Evolutionary conservation across 2,888 invertebrate genomes (phyloP).

Genomic region (Argynnis bischoffii): DNA sequence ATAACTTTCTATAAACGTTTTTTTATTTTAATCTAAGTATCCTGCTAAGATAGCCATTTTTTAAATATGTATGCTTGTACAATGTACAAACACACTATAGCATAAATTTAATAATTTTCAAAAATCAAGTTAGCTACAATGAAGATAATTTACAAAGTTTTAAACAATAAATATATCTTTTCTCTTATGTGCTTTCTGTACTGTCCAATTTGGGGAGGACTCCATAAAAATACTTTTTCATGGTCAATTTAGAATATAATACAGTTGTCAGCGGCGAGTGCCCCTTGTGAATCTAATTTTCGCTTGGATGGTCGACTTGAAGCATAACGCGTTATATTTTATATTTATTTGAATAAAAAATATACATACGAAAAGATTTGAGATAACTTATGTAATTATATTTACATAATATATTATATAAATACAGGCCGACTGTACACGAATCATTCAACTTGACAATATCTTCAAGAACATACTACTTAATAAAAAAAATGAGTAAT

Average conservation of each 20-base stretch:
- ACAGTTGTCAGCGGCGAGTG: conserved; percentile 66
- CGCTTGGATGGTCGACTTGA: conserved; percentile 47
- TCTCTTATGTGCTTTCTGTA: conserved; percentile 27
- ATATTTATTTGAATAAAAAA: background rate
- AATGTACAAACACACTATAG: background rate
- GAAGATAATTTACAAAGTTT: background rate
- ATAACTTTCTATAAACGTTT: too few relatives aligned
- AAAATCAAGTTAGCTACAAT: background rate
- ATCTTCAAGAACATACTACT: too few relatives aligned
- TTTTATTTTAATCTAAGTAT: too few relatives aligned
- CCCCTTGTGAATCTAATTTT: conserved; percentile 73
- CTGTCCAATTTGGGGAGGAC: conserved; percentile 37
- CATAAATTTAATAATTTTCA: background rate
- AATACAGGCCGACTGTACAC: too few relatives aligned
- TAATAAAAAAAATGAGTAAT: too few relatives aligned
- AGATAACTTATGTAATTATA: too few relatives aligned
- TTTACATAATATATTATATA: too few relatives aligned
- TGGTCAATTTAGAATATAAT: conserved; percentile 79
- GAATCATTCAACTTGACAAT: too few relatives aligned
- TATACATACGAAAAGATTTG: background rate
- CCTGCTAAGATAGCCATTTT: too few relatives aligned
- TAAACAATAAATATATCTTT: background rate
- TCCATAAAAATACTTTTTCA: conserved; percentile 69
- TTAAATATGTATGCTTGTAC: too few relatives aligned
- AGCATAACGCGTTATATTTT: background rate